Base-by-base conservation (phyloP, 2,113 vertebrate species). In the Corythornis vintsioides region DNA sequence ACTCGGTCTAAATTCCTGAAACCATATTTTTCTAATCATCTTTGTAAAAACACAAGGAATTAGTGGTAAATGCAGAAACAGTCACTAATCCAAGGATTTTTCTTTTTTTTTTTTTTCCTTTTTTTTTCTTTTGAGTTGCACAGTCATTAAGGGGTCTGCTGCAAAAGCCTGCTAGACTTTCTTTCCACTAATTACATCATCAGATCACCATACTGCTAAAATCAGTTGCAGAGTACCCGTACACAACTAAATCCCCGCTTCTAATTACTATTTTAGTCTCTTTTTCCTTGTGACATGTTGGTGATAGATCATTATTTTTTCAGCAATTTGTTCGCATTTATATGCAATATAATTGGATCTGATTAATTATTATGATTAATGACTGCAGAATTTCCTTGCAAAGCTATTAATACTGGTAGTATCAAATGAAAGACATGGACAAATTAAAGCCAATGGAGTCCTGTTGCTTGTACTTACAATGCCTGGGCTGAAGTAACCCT, bases 341-440 rank as follows among this genome's bases (percentile, higher is more conserved):
- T 98, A 99, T 99, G 98, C 98, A 98, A 98, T 99, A 99, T 99
- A 99, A 99, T 99, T 99, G 99, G 99, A 99, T 99, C 99, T 99
- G 98, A 99, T 99, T 99, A 99, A 99, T 99, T 99, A 99, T 99
- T 99, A 99, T 99, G 99, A 99, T 99, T 99, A 99, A 99, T 99
- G 99, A 98, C 98, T 98, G 98, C 98, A 97, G 97, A 98, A 97
- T 98, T 98, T 98, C 97, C 97, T 97, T 97, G 98, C 97, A 96
- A 97, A 98, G 98, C 98, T 98, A 99, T 99, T 99, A 98, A 99
- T 99, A 99, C 97, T 97, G 96, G 89, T 95, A 96, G 96, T 98
- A 98, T 98, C 97, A 98, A 98, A 98, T 97, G 96, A 98, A 97
- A 98, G 98, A 98, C 98, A 96, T 91, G 98, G 97, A 98, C 98